Evolutionary conservation across 1,140 invertebrate species (phyloP), one percentile per base, ranked within the genome.

Genomic region (Pseudomyrmex flavicornis): DNA sequence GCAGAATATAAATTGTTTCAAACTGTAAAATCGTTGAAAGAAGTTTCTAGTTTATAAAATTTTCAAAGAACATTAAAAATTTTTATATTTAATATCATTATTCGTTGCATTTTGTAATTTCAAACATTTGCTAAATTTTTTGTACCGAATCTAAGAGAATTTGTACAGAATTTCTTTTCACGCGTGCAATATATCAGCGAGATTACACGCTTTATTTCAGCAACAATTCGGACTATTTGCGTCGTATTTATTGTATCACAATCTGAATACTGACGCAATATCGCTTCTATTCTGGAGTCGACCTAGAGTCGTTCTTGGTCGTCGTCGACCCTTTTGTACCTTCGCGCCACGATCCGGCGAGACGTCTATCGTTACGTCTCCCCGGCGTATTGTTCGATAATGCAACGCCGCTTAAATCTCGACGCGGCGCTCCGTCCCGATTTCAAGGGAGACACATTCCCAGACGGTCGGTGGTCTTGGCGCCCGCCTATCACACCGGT

Each of bases 381-480:
- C 80, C 46, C 62, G 79, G 85, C 68, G 85, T 88, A 92, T 92
- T 92, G 92, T 92, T 90, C 88, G 92, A 92, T 92, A 92, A 88
- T 85, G 73, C 85, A 79, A 85, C 74, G 80, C 83, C 79, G 85
- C 66, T 88, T 88, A 84, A 89, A 89, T 88, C 88, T 82, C 75
- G 68, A 15, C 82, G 63, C 54, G 68, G 84, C 80, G 82, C 72
- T 70, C 66, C 80, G 85, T 76, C 65, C 77, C 86, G 88, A 93
- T 91, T 90, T 90, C 90, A 90, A 83, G 85, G 82, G 65, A 86
- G 85, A 88, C 87, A 90, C 92, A 93, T 93, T 93, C 92, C 86
- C 92, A 92, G 92, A 93, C 92, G 87, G 91, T 89, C 91, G 82
- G 88, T 86, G 90, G 88, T 90, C 88, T 92, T 91, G 91, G 92